These are phyloP conservation scores for Vannuccia rotundouncinata DNA, from an alignment of 2,888 invertebrate species.

Conservation along the genomic window DNA sequence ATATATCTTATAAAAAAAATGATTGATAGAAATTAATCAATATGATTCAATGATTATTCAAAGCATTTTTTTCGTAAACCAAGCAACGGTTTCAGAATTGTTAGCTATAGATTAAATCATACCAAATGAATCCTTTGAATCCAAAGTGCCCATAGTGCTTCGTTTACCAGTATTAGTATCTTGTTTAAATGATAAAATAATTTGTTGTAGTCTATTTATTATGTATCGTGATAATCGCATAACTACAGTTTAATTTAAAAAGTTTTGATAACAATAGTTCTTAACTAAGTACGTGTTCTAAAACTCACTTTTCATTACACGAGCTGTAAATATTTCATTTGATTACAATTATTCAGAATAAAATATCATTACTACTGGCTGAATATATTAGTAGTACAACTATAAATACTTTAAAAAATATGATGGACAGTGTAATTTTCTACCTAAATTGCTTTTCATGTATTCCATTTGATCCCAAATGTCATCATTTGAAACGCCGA, in stretches of 20 bases:
- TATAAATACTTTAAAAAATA: neutral
- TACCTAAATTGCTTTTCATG: slow-evolving; percentile 30
- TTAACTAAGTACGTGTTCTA: neutral
- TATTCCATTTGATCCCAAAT: slow-evolving; percentile 34
- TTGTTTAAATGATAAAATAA: neutral
- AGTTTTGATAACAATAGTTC: neutral
- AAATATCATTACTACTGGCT: neutral
- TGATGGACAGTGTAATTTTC: neutral
- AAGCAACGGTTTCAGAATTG: too few relatives aligned
- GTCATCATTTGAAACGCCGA: slow-evolving; percentile 32
- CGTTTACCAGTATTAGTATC: neutral
- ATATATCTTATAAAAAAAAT: too few relatives aligned
- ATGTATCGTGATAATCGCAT: too few relatives aligned
- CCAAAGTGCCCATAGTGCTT: slow-evolving; percentile 1
- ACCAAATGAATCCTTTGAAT: neutral
- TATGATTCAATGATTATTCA: too few relatives aligned
- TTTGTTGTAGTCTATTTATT: neutral
- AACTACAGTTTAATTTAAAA: too few relatives aligned
- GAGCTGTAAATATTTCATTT: neutral
- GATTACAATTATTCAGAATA: neutral
- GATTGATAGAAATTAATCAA: too few relatives aligned
- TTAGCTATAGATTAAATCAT: too few relatives aligned
- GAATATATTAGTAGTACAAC: neutral
- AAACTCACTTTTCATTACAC: neutral
- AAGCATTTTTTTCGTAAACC: too few relatives aligned